Percentiles rank a stretch among this genome's conserved stretches.
Conservation (phyloP, 1,140 invertebrate genomes). For the Rhyzopertha dominica region DNA sequence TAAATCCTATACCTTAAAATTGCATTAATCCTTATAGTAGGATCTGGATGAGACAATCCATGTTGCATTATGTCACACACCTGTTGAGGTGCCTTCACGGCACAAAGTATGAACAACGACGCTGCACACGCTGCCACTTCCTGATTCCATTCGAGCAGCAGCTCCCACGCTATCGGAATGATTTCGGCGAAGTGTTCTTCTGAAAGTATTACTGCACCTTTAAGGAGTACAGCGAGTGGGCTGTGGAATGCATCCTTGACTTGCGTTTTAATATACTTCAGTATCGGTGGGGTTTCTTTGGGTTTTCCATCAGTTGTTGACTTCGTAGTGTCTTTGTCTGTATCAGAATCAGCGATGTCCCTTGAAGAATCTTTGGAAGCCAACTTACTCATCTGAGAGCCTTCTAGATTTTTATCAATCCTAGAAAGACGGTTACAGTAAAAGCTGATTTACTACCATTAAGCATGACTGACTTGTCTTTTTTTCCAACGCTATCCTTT, state of each 20-base stretch:
- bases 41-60: constrained; percentile 77
- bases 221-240: constrained; percentile 82
- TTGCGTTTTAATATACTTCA: constrained; percentile 84
- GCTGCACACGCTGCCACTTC: constrained; percentile 77
- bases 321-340: constrained; percentile 34
- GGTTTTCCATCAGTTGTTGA: constrained; percentile 48
- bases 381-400: constrained; percentile 46
- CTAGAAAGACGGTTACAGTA: constrained; percentile 34
- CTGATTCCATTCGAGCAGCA: constrained; percentile 61
- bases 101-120: constrained; percentile 85
- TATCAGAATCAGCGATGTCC: constrained; percentile 43
- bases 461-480: constrained; percentile 56
- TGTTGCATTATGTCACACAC: constrained; percentile 83
- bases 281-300: constrained; percentile 64
- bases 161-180: constrained; percentile 88
- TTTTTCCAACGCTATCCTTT: constrained; percentile 68
- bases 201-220: constrained; percentile 84
- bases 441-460: constrained; percentile 10
- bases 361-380: constrained; percentile 47
- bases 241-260: constrained; percentile 85
- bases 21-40: constrained; percentile 69
- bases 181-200: constrained; percentile 86
- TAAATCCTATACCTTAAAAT: constrained; percentile 62
- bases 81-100: constrained; percentile 83
- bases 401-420: constrained; percentile 52